Evolutionary conservation across 1,140 invertebrate genomes (phyloP), one percentile per base, ranked within the genome.

Genomic region (Aricia agestis): DNA sequence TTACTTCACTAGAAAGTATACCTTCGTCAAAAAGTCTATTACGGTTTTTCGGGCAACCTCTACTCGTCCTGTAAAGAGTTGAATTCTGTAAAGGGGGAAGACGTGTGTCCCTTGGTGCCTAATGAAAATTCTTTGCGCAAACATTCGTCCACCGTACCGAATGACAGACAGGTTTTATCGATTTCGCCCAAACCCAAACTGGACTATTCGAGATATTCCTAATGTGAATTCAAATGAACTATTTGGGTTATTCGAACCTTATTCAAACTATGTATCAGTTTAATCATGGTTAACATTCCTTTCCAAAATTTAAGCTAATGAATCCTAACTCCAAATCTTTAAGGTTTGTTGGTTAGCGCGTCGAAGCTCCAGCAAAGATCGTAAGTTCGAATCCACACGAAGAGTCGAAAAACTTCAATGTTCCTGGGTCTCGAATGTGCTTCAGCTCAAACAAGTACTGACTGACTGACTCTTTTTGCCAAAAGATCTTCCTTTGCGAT

Each of bases 71-170:
- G 36, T 6, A 32, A 32, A 36, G 36, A 36, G 18, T 63, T 63
- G 18, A 63, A 63, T 63, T 63, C 19, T 19, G 17, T 19, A 63
- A 63, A 63, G 45, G 45, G 45, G 45, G 45, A 68, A 68, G 73
- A 76, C 75, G 71, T 82, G 80, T 76, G 57, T 36, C 69, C 73
- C 80, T 76, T 72, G 66, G 67, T 69, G 72, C 63, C 74, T 82
- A 82, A 82, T 82, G 80, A 82, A 82, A 80, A 82, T 82, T 82
- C 80, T 82, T 82, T 82, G 71, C 25, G 72, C 76, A 82, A 82
- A 80, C 74, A 80, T 78, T 82, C 74, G 76, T 75, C 75, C 76
- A 70, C 58, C 66, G 72, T 25, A 36, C 70, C 57, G 57, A 70
- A 68, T 74, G 78, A 76, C 74, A 77, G 72, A 31, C 65, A 52